phyloP scores from a whole-genome alignment of 2,888 invertebrate species.

The Orthosia incerta region DNA sequence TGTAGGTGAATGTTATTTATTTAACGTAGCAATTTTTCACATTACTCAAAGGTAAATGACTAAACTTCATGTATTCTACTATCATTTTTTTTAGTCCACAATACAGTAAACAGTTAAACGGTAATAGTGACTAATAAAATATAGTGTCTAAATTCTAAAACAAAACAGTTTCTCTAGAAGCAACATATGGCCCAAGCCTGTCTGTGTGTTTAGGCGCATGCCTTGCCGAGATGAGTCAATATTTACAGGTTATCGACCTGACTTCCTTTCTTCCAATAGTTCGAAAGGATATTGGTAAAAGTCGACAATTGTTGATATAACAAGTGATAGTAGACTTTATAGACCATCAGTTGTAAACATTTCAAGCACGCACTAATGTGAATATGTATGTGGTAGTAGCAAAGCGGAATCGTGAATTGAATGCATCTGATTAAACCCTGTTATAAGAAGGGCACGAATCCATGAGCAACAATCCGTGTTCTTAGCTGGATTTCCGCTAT shows the following conservation, averaged over 20 bases:
- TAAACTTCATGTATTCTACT: not conserved
- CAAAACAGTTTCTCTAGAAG: constrained; percentile 62
- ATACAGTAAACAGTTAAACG: constrained; percentile 13
- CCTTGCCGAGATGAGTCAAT: constrained; percentile 85
- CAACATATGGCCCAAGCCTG: constrained; percentile 71
- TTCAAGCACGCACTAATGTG: constrained; percentile 56
- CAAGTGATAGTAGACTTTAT: constrained; percentile 24
- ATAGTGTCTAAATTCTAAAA: constrained; percentile 36
- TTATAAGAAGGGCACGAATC: constrained; percentile 82
- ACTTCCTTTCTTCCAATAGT: constrained; percentile 74
- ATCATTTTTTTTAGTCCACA: constrained; percentile 10
- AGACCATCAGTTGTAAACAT: constrained; percentile 35
- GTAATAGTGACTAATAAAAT: constrained; percentile 16
- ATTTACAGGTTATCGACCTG: constrained; percentile 86
- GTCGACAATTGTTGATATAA: constrained; percentile 51
- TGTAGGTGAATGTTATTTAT: constrained; percentile 32
- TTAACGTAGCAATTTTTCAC: constrained; percentile 16
- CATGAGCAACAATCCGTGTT: constrained; percentile 82
- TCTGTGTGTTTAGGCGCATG: constrained; percentile 81
- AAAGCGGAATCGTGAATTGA: constrained; percentile 72
- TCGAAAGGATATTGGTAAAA: constrained; percentile 73
- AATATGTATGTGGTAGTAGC: constrained; percentile 57
- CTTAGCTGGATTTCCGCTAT: constrained; percentile 81
- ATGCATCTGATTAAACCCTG: constrained; percentile 77
- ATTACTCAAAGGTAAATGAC: not conserved